Evolutionary conservation across 1,140 invertebrate genomes (phyloP).

Genomic region (Drosophila punjabiensis): DNA sequence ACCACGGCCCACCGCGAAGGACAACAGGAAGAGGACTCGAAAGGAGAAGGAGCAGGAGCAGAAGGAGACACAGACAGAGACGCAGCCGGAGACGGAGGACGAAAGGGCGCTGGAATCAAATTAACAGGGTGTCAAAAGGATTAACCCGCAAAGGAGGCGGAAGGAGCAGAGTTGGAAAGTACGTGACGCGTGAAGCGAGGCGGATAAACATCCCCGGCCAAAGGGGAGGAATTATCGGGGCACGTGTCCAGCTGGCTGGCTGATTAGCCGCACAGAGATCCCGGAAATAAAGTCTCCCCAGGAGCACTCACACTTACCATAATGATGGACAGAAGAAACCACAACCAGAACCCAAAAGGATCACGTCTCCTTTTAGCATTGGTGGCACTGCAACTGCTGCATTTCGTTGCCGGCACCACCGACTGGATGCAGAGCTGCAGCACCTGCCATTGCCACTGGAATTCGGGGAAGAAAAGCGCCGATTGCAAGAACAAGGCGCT

Average conservation of each 20-base stretch:
- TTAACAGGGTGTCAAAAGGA: constrained; percentile 66
- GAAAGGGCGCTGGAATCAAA: constrained; percentile 46
- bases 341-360: background rate
- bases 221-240: constrained; percentile 6
- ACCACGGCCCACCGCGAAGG: constrained; percentile 13
- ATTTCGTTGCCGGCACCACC: constrained; percentile 55
- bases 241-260: constrained; percentile 19
- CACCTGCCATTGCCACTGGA: constrained; percentile 92
- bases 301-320: background rate
- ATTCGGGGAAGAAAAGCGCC: constrained; percentile 92
- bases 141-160: constrained; percentile 20
- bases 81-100: background rate
- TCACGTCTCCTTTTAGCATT: background rate
- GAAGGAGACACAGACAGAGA: too few species aligned
- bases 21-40: constrained; percentile 13
- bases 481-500: constrained; percentile 90
- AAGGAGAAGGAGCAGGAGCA: background rate
- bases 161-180: constrained; percentile 13
- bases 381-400: constrained; percentile 13
- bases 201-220: constrained; percentile 15
- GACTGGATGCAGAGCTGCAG: constrained; percentile 87
- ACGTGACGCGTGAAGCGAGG: constrained; percentile 37
- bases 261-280: constrained; percentile 17
- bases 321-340: background rate
- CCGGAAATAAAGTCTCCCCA: background rate